phyloP scores from a whole-genome alignment of 2,797 vertebrate genomes.

The Urosaurus nigricauda region DNA sequence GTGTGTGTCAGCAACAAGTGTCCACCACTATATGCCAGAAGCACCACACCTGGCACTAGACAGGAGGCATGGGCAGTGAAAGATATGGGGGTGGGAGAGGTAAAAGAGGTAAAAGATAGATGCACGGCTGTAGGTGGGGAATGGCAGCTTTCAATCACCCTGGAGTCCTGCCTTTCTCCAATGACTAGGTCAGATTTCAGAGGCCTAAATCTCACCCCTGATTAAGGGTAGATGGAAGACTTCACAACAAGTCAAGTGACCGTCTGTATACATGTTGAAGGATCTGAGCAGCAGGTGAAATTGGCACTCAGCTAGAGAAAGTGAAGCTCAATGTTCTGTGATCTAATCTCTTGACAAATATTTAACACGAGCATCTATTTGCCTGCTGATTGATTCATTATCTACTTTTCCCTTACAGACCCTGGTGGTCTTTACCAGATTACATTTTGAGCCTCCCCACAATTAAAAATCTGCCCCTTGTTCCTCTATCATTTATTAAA shows the following conservation, averaged over 20 bases:
- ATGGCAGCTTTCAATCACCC: background rate
- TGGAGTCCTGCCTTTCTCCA: background rate
- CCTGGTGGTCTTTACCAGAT: background rate
- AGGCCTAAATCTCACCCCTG: background rate
- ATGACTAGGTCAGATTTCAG: background rate
- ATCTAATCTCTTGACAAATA: conserved; percentile 4
- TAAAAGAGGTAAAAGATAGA: background rate
- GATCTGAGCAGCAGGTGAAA: background rate
- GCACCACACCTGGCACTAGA: background rate
- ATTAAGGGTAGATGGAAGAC: background rate
- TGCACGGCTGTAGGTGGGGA: background rate
- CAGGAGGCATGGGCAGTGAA: background rate
- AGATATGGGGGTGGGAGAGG: background rate
- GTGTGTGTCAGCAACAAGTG: too few species aligned
- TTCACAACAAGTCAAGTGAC: too few species aligned
- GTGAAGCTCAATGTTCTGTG: background rate
- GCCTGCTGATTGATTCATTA: background rate
- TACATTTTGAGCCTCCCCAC: background rate
- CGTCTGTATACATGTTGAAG: background rate
- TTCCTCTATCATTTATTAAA: conserved; percentile 9
- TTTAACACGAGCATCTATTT: conserved; percentile 6
- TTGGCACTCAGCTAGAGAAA: background rate
- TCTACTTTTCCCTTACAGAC: background rate
- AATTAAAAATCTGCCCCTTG: background rate
- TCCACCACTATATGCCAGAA: background rate